A percentile compares a stretch with the other conserved stretches of the same genome.
Conservation (phyloP, 2,888 invertebrate genomes). For the Drosophila barbarae region DNA sequence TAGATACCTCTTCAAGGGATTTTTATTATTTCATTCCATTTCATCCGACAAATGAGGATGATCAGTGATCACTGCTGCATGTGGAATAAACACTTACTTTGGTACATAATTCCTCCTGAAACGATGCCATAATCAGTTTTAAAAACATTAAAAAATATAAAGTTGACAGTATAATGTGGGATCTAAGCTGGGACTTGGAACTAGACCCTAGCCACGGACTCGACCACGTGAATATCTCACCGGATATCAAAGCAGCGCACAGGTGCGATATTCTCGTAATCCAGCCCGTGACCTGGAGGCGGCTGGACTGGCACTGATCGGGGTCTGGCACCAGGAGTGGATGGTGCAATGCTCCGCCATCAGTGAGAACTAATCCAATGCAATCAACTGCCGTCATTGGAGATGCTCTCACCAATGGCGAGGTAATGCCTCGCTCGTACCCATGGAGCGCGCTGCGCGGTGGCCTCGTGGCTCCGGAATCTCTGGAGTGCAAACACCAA, state of each 20-base stretch:
- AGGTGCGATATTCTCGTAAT: slow-evolving; percentile 50
- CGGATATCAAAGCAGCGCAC: slow-evolving; percentile 21
- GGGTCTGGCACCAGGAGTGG: not conserved
- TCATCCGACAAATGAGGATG: too few relatives aligned
- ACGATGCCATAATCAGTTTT: too few relatives aligned
- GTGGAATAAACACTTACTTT: not conserved
- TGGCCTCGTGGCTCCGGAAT: slow-evolving; percentile 19
- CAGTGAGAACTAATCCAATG: slow-evolving; percentile 59
- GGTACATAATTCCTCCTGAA: not conserved
- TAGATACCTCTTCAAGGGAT: too few relatives aligned
- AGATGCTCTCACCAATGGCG: slow-evolving; percentile 52
- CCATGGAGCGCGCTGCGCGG: not conserved
- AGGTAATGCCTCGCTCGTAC: slow-evolving; percentile 7
- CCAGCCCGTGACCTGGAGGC: slow-evolving; percentile 20
- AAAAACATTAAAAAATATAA: not conserved
- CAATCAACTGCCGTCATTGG: slow-evolving; percentile 34
- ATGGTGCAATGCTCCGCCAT: slow-evolving; percentile 37
- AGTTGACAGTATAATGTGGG: not conserved
- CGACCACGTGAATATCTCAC: slow-evolving; percentile 61
- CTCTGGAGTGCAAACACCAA: slow-evolving; percentile 42
- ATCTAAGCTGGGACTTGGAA: not conserved
- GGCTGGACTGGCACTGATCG: not conserved
- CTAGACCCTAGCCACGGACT: slow-evolving; percentile 19
- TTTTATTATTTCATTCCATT: too few relatives aligned
- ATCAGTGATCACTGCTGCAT: not conserved